Base-by-base conservation (phyloP, 1,140 invertebrate species). In the Hyles euphorbiae region DNA sequence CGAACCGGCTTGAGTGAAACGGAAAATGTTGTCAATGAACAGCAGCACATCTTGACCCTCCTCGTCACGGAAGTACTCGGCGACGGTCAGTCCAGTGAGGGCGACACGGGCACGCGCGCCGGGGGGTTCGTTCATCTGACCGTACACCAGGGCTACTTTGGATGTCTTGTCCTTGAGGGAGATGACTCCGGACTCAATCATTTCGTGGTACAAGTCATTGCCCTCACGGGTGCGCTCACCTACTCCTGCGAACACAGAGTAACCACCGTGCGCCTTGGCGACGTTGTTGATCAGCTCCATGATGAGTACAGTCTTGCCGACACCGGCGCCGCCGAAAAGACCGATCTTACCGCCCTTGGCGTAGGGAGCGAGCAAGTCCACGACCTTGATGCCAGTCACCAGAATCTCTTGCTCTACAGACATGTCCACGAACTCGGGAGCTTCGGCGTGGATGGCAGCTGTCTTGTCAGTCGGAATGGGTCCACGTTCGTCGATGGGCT, bases 1-100 rank as follows among this genome's bases (percentile, higher is more conserved):
- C 51, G 98, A 99, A 93, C 98, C 98, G 86, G 98, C 98, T 90
- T 99, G 98, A 59, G 98, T 99, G 91, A 99, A 99, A 89, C 98
- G 94, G 95, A 99, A 99, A 92, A 99, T 99, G 92, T 99, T 99
- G 92, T 99, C 98, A 91, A 99, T 99, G 90, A 99, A 99, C 43
- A 99, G 94, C 81, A 99, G 90, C 84, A 99, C 98, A 91, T 99
- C 98, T 84, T 99, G 98, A 77, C 98, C 98, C 91, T 99, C 98
- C 78, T 97, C 94, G 83, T 99, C 98, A 91, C 98, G 96, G 97
- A 99, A 99, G 88, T 99, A 99, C 85, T 99, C 98, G 57, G 95
- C 95, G 33, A 96, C 94, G 9, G 98, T 99, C 51, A 99, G 90
- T 62, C 94, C 95, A 84, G 98, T 99, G 60, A 99, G 92, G 64